Base-by-base conservation (phyloP, 2,113 vertebrate genomes). In the Microcebus jonahi region DNA sequence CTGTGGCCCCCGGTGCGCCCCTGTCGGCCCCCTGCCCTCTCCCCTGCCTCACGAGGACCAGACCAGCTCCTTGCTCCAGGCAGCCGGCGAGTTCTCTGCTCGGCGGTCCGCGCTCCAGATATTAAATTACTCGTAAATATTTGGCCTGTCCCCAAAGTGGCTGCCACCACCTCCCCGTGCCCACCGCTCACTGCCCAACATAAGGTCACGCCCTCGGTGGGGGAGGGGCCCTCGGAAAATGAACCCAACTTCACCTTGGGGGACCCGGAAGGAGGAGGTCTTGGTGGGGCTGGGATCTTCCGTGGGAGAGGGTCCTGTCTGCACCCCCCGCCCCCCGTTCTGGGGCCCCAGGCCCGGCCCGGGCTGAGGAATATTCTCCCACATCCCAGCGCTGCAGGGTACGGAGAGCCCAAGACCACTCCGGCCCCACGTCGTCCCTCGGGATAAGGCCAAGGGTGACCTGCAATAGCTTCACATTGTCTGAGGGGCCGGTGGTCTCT, bases 121-220 rank as follows among this genome's bases (percentile, higher is more conserved):
- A 99, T 98, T 99, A 98, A 99, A 99, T 99, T 98, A 99, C 99
- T 98, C 98, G 98, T 98, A 98, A 98, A 98, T 98, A 98, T 98
- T 98, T 95, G 98, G 96, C 98, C 95, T 94, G 92, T 98, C 98
- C 98, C 98, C 36, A 96, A 97, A 98, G 98, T 89, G 14, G 92
- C 97, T 79, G 68, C 94, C 0, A 34, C 95, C 83, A 55, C 90
- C 94, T 86, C 83, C 94, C 73, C 81, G 27, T n/a, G 55, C 96
- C 97, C 95, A 55, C 96, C 1, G 12, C 91, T 98, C 98, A 97
- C 98, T 98, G 96, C 98, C 93, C 39, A 93, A 97, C 91, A 71
- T 94, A 97, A 97, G 98, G 98, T 98, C 98, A 98, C 96, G 70
- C 97, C 96, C 96, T 95, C 97, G 77, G 89, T 90, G 97, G 96